Conservation (phyloP, 2,113 vertebrate species). For the Arizona elegans region DNA sequence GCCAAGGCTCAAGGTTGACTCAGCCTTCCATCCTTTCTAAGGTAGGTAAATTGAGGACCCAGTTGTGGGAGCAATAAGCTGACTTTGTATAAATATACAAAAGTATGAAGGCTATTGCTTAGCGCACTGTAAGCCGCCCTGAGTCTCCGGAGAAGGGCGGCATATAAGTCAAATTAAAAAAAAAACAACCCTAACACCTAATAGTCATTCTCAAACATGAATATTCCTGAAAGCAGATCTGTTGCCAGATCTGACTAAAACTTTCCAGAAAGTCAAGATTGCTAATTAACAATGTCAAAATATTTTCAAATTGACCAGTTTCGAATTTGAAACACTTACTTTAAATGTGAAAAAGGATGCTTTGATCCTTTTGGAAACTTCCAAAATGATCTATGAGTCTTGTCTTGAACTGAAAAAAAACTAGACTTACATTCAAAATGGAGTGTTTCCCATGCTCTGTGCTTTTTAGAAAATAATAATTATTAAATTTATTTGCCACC, state of each 20-base stretch:
- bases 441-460: background rate
- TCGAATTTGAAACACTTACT: background rate
- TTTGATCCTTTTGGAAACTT: background rate
- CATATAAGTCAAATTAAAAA: too few species aligned
- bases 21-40: too few species aligned
- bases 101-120: too few species aligned
- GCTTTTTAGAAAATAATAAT: background rate
- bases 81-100: too few species aligned
- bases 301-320: background rate
- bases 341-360: background rate
- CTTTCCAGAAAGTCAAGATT: background rate
- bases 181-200: fast-evolving
- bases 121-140: too few species aligned
- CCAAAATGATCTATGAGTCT: background rate
- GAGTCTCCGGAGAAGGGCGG: too few species aligned
- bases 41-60: too few species aligned
- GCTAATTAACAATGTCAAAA: background rate
- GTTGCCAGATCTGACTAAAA: background rate
- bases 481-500: background rate
- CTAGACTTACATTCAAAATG: background rate
- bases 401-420: background rate
- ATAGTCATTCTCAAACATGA: background rate
- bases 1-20: too few species aligned
- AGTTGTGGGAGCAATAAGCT: too few species aligned
- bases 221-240: background rate